Base-by-base conservation (phyloP, 1,140 invertebrate genomes). In the Drosophila mojavensis region DNA sequence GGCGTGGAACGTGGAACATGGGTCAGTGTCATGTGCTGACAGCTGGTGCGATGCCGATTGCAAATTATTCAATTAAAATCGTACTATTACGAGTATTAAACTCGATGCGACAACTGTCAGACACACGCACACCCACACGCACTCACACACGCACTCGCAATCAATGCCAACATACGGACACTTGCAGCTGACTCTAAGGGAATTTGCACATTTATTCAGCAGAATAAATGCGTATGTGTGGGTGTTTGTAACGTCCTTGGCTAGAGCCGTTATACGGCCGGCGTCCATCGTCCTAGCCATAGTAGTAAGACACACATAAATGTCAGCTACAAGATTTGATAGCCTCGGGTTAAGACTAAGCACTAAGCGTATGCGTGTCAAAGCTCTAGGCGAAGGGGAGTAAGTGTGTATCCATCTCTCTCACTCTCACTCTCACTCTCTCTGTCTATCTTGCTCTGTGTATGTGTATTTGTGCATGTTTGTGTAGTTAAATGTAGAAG, bases 1-100 rank as follows among this genome's bases (percentile, higher is more conserved):
- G 3, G 20, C 20, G 20, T 24, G 20, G 20, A 24, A 24, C 20
- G 3, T 24, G 20, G 20, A 24, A 24, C 15, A 39, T 17, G 15
- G 10, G 47, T 20, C 7, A 5, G 39, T 11, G 15, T 36, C n/a
- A 13, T 28, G 20, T 47, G 5, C 30, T 30, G 54, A 51, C 33
- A 50, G 30, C 51, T 65, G 33, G 26, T 45, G 63, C 55, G 71
- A 64, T 39, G 28, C 58, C 66, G 79, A 69, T 51, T 83, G 80
- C 80, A 89, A 89, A 89, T 89, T 89, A 89, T 89, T 89, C 84
- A 89, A 89, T 89, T 89, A 89, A 89, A 89, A 89, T 90, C 85
- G 75, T 81, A 89, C 80, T 81, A 80, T 79, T 74, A 71, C 59
- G 65, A 69, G 66, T 54, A 88, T 88, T 88, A 84, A 79, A 76